These are phyloP conservation scores for Drosophila yakuba DNA, from an alignment of 1,140 invertebrate genomes.

Conservation along the genomic window DNA sequence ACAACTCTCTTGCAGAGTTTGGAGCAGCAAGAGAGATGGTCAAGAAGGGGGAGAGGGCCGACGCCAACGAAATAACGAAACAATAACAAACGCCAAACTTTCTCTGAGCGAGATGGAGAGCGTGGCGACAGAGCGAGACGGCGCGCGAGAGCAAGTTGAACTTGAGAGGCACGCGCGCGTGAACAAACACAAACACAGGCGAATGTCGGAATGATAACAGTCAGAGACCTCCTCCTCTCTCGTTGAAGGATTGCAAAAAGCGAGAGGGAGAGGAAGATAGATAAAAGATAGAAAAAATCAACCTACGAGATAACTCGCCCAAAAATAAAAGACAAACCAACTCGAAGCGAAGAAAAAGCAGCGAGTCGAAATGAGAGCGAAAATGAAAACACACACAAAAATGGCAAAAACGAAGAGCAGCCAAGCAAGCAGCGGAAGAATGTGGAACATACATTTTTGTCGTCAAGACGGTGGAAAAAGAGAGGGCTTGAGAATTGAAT, in stretches of 20 bases:
- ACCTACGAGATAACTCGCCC: slow-evolving; percentile 45
- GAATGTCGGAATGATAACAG: slow-evolving; percentile 77
- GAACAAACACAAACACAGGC: slow-evolving; percentile 78
- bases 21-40: slow-evolving; percentile 1
- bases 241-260: slow-evolving; percentile 40
- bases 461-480: slow-evolving; percentile 30
- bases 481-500: slow-evolving; percentile 1
- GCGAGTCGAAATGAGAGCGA: slow-evolving; percentile 72
- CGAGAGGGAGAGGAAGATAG: slow-evolving; percentile 36
- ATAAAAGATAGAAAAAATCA: slow-evolving; percentile 55
- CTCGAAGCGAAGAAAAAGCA: slow-evolving; percentile 37
- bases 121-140: slow-evolving; percentile 25
- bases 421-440: slow-evolving; percentile 58
- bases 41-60: slow-evolving; percentile 28
- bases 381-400: slow-evolving; percentile 70
- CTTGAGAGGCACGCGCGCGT: slow-evolving; percentile 81
- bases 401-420: slow-evolving; percentile 54
- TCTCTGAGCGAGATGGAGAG: slow-evolving; percentile 56
- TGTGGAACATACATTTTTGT: slow-evolving; percentile 75
- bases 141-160: slow-evolving; percentile 48
- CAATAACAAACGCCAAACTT: slow-evolving; percentile 83
- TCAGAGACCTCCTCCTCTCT: slow-evolving; percentile 18
- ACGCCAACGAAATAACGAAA: slow-evolving; percentile 79
- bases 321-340: slow-evolving; percentile 59
- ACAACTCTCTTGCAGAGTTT: slow-evolving; percentile 26